phyloP scores from a whole-genome alignment of 2,797 vertebrate species.

The Gambusia yucatana region DNA sequence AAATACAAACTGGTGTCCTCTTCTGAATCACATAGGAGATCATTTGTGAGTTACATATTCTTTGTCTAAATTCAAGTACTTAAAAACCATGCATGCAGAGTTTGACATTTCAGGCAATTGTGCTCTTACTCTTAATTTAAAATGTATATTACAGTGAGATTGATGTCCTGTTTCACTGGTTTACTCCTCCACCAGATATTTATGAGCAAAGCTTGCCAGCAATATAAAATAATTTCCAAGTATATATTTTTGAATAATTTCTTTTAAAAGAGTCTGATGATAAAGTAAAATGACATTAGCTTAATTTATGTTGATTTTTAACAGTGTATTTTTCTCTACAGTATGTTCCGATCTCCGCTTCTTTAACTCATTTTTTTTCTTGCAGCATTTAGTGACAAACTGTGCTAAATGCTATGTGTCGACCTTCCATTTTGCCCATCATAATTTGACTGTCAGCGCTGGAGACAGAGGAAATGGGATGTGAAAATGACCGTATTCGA shows the following conservation, averaged over 20 bases:
- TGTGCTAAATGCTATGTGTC: slow-evolving; percentile 65
- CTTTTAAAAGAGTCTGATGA: not conserved
- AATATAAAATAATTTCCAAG: not conserved
- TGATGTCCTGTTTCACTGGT: not conserved
- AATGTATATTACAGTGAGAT: not conserved
- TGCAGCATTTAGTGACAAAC: slow-evolving; percentile 48
- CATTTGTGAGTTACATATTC: not conserved
- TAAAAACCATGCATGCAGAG: not conserved
- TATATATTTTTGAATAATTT: not conserved
- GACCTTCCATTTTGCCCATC: slow-evolving; percentile 59
- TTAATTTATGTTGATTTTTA: not conserved
- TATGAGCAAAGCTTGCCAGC: not conserved
- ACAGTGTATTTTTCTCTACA: slow-evolving; percentile 13
- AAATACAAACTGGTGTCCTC: not conserved
- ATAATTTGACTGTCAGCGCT: slow-evolving; percentile 74
- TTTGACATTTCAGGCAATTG: not conserved
- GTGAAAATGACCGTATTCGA: slow-evolving; percentile 76
- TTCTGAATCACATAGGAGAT: not conserved
- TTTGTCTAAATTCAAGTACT: not conserved
- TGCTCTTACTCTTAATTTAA: not conserved
- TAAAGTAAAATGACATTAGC: not conserved
- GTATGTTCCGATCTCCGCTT: slow-evolving; percentile 18
- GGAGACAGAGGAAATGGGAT: slow-evolving; percentile 76
- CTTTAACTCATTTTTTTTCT: slow-evolving; percentile 23
- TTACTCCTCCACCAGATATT: not conserved